A percentile compares a stretch with the other conserved stretches of the same genome.
Conservation (phyloP, 1,140 invertebrate genomes). For the Drosophila trapezifrons region DNA sequence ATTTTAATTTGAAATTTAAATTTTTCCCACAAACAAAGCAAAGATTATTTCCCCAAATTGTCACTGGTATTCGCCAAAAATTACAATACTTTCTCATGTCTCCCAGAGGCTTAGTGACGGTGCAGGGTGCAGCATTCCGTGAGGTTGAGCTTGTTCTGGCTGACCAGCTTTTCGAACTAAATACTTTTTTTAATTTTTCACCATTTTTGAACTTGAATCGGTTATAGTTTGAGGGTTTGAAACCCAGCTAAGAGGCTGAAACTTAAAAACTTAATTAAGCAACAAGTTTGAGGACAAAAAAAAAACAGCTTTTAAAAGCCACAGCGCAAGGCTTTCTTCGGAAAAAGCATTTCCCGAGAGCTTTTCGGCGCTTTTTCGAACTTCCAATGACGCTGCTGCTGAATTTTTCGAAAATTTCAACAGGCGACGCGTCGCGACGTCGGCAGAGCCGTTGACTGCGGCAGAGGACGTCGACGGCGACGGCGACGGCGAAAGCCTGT, state of each 20-base stretch:
- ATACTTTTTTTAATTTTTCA: neutral
- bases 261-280: neutral
- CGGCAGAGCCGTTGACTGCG: constrained; percentile 9
- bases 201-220: neutral
- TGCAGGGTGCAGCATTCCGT: neutral
- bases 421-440: constrained; percentile 55
- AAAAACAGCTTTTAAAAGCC: constrained; percentile 2
- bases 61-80: too few relatives aligned
- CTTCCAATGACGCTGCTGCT: constrained; percentile 62
- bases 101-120: too few relatives aligned
- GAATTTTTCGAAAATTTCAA: constrained; percentile 73
- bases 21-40: too few relatives aligned
- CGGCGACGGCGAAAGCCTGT: constrained; percentile 23
- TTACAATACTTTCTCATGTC: neutral
- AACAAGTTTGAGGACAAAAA: neutral
- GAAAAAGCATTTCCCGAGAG: constrained; percentile 18
- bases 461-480: neutral
- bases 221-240: neutral
- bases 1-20: too few relatives aligned
- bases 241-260: neutral
- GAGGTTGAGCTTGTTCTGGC: neutral
- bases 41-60: too few relatives aligned
- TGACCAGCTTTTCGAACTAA: neutral
- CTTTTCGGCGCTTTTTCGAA: constrained; percentile 44
- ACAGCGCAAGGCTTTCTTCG: too few relatives aligned